A percentile compares a stretch with the other conserved stretches of the same genome.
phyloP scores from a whole-genome alignment of 2,888 invertebrate genomes.

The Geophilus truncorum region DNA sequence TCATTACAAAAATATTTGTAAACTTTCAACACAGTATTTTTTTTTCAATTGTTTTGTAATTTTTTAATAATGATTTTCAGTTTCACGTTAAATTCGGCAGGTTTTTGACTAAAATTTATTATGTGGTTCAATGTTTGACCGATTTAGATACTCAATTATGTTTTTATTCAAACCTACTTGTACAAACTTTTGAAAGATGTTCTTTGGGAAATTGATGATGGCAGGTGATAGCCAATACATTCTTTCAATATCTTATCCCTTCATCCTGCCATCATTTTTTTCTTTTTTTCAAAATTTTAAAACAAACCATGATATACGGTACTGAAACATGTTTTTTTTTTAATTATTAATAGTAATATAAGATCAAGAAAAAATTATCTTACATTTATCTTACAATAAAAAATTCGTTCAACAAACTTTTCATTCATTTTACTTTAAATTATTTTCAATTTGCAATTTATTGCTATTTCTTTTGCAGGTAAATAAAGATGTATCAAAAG shows the following conservation, averaged over 20 bases:
- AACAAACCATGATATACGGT: too few species aligned
- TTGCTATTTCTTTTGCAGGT: neutral
- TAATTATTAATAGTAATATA: too few species aligned
- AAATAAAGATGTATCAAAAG: conserved; percentile 8
- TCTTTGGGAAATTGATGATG: neutral
- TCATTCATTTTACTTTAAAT: neutral
- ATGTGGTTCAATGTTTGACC: too few species aligned
- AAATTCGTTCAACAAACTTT: neutral
- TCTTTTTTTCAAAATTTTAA: neutral
- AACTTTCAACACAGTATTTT: too few species aligned
- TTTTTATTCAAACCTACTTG: neutral
- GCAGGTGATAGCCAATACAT: neutral
- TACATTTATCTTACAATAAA: neutral
- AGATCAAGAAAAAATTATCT: too few species aligned
- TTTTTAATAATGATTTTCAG: too few species aligned
- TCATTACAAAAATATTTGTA: too few species aligned
- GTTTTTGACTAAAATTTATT: too few species aligned
- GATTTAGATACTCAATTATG: too few species aligned
- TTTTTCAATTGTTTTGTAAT: too few species aligned
- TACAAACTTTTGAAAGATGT: neutral
- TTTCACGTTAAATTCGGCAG: too few species aligned
- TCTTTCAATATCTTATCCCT: neutral
- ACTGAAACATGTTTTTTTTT: too few species aligned
- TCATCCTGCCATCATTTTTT: neutral
- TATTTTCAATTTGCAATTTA: neutral